These are phyloP conservation scores for Yponomeuta plumbellus DNA, from an alignment of 2,888 invertebrate species.

Conservation along the genomic window DNA sequence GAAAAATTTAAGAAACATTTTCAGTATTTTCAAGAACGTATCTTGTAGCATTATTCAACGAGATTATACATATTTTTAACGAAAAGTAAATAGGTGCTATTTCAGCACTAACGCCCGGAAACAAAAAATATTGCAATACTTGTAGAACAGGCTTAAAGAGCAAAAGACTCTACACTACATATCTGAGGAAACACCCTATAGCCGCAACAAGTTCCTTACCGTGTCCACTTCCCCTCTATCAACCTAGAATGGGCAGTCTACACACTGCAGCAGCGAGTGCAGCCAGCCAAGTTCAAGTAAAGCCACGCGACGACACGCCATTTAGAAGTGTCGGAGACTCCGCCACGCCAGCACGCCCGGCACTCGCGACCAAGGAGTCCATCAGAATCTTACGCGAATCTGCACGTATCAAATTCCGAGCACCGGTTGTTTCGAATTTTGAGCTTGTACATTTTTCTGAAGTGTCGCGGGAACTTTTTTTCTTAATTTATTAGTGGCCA, in stretches of 20 bases:
- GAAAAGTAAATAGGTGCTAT: too few species aligned
- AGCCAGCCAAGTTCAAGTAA: constrained; percentile 68
- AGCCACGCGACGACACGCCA: constrained; percentile 37
- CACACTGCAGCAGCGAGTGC: constrained; percentile 40
- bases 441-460: constrained; percentile 16
- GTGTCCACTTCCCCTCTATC: neutral
- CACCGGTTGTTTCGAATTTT: constrained; percentile 31
- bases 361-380: neutral
- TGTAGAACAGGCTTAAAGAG: neutral
- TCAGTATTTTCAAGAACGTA: too few species aligned
- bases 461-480: constrained; percentile 29
- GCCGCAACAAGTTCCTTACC: neutral
- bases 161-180: neutral
- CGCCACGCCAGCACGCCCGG: constrained; percentile 47
- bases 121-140: too few species aligned
- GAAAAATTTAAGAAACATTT: too few species aligned
- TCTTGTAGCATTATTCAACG: too few species aligned
- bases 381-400: constrained; percentile 23
- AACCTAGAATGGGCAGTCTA: neutral
- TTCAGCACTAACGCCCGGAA: too few species aligned
- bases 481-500: constrained; percentile 33
- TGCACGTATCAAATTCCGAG: constrained; percentile 34
- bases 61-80: too few species aligned
- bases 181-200: too few species aligned
- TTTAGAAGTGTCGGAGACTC: constrained; percentile 58